Evolutionary conservation across 2,797 vertebrate genomes (phyloP).

Genomic region (Acipenser transmontanus): DNA sequence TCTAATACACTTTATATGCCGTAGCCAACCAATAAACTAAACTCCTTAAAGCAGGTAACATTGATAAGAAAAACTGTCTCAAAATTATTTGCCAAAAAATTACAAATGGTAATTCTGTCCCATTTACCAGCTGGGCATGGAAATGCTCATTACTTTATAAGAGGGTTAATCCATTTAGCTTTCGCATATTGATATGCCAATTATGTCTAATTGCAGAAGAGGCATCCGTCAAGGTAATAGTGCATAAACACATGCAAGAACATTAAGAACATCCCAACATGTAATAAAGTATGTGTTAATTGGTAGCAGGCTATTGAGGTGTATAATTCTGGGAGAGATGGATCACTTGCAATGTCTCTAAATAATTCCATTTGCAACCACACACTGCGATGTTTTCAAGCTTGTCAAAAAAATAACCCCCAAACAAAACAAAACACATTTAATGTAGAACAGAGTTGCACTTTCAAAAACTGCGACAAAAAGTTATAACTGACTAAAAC

Average conservation of each 20-base stretch:
- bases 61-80: conserved; percentile 53
- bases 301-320: conserved; percentile 85
- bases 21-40: too few species aligned
- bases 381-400: conserved; percentile 82
- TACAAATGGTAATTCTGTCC: conserved; percentile 91
- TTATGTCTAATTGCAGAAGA: conserved; percentile 91
- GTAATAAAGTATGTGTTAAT: conserved; percentile 93
- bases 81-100: conserved; percentile 73
- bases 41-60: conserved; percentile 54
- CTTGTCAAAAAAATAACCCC: conserved; percentile 56
- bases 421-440: too few species aligned
- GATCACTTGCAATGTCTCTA: conserved; percentile 79
- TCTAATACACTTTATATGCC: too few species aligned
- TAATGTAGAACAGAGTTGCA: too few species aligned
- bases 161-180: conserved; percentile 98
- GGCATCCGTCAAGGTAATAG: conserved; percentile 97
- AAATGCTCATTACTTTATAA: conserved; percentile 94
- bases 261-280: conserved; percentile 86
- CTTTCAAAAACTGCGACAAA: too few species aligned
- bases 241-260: conserved; percentile 87
- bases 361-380: conserved; percentile 81
- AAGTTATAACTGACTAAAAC: too few species aligned
- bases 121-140: conserved; percentile 89
- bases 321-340: conserved; percentile 83
- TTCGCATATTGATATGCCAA: conserved; percentile 98